Evolutionary conservation across 2,888 invertebrate genomes (phyloP), one percentile per base, ranked within the genome.

Genomic region (Apotomis betuletana): DNA sequence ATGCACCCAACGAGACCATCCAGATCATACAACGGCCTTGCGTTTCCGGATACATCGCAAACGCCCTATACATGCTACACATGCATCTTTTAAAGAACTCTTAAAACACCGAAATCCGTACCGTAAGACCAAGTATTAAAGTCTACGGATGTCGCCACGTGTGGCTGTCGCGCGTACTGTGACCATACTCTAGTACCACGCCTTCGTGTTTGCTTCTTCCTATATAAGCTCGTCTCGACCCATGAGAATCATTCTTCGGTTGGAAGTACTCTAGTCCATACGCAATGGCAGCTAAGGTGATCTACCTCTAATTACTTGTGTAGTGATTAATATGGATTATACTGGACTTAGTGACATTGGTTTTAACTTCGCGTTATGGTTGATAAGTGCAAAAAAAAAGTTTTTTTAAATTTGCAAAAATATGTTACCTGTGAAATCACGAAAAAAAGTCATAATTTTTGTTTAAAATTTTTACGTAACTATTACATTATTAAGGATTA

Each of bases 201-300:
- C 91, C 91, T 85, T 87, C 90, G 83, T 83, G 78, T 79, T 79
- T 77, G 67, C 79, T 78, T 80, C 81, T 84, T 77, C 83, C 81
- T 92, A 92, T 92, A 92, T 85, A 91, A 91, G 87, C 89, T 86
- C 83, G 77, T 77, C 77, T 77, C 76, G 76, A 77, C 78, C 81
- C 81, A 83, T 84, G 76, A 86, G 83, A 90, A 82, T 88, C 92
- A 92, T 86, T 90, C 87, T 77, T 81, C 86, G 85, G 87, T 85
- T 82, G 80, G 83, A 85, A 83, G 85, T 85, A 83, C 83, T 86
- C 89, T 84, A 81, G 81, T 84, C 84, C 80, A 75, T 85, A 81
- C 87, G 86, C 87, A 89, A 93, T 93, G 92, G 90, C 90, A 86
- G 84, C 90, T 82, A 92, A 92, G 92, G 92, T 92, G 85, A 90